Evolutionary conservation across 2,888 invertebrate genomes (phyloP).

Genomic region (Fragum whitleyi): DNA sequence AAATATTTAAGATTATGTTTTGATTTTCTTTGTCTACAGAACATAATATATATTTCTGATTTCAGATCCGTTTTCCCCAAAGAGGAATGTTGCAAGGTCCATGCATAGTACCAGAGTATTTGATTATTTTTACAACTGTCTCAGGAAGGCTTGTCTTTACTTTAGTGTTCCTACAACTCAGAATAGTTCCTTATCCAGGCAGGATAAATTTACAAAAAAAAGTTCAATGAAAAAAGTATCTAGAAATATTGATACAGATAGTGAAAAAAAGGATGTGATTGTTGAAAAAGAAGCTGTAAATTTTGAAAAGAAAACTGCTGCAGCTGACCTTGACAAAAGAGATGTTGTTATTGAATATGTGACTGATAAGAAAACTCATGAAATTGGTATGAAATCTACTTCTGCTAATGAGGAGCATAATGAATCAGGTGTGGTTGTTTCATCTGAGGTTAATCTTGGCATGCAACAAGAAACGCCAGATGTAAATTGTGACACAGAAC

Average conservation of each 20-base stretch:
- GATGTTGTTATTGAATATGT: not conserved
- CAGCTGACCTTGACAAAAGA: not conserved
- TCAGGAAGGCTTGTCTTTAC: constrained; percentile 86
- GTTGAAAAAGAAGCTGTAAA: not conserved
- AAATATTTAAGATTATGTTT: too few species aligned
- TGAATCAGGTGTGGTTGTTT: too few species aligned
- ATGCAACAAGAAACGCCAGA: not conserved
- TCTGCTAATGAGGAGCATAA: not conserved
- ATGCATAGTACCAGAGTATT: constrained; percentile 85
- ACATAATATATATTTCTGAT: not conserved
- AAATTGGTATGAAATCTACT: not conserved
- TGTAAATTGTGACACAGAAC: not conserved
- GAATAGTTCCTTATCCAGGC: not conserved
- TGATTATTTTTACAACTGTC: constrained; percentile 86
- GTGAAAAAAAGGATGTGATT: not conserved
- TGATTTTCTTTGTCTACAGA: too few species aligned
- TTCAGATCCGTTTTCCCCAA: constrained; percentile 86
- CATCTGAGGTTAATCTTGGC: not conserved
- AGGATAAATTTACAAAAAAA: constrained; percentile 21
- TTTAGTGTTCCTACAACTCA: constrained; percentile 82
- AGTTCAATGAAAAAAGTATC: not conserved
- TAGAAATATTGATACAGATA: not conserved
- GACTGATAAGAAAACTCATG: not conserved
- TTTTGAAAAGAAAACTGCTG: not conserved
- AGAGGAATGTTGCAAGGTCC: constrained; percentile 86